Conservation (phyloP, 2,888 invertebrate species). For the Cheilosia vernalis region DNA sequence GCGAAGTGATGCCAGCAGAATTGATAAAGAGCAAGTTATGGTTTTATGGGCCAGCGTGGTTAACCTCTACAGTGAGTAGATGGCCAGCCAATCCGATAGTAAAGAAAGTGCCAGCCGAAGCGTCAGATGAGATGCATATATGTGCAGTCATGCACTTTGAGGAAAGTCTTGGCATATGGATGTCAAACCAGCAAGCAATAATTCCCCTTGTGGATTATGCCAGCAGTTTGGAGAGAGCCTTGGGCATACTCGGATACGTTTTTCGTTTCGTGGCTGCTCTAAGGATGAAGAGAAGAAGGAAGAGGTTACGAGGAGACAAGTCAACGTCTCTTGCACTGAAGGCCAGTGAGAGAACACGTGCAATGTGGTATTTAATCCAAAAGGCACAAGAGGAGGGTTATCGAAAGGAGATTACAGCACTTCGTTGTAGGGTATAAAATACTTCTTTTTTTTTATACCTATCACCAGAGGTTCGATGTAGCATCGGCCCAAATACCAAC, state of each 20-base stretch:
- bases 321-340: not conserved
- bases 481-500: no score
- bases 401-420: not conserved
- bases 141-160: not conserved
- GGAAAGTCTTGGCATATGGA: conserved; percentile 6
- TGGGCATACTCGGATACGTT: conserved; percentile 9
- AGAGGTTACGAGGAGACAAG: not conserved
- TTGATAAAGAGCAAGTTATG: conserved; percentile 6
- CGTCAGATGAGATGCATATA: not conserved
- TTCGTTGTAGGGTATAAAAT: no score
- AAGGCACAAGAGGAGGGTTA: not conserved
- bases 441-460: no score
- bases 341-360: not conserved
- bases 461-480: no score
- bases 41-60: conserved; percentile 11
- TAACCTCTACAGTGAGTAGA: not conserved
- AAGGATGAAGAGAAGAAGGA: not conserved
- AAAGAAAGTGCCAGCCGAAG: not conserved
- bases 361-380: not conserved
- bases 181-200: not conserved
- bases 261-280: not conserved
- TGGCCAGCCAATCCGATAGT: conserved; percentile 5
- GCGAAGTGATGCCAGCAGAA: no score
- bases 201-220: not conserved
- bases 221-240: not conserved